These are phyloP conservation scores for Hystrix brachyura DNA, from an alignment of 2,113 vertebrate genomes.

Conservation along the genomic window DNA sequence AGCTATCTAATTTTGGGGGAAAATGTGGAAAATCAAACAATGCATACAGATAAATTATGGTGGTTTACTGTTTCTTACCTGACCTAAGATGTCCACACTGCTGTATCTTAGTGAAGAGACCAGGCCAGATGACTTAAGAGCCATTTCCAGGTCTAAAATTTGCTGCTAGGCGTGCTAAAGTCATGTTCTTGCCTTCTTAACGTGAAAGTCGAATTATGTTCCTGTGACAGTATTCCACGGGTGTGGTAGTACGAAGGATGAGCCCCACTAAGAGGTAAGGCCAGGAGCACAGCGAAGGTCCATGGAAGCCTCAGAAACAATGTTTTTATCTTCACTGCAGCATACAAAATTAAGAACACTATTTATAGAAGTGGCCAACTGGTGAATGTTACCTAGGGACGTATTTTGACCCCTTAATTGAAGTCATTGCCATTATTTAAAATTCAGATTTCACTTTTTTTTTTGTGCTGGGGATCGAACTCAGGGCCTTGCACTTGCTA, in stretches of 20 bases:
- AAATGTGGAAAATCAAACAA: constrained; percentile 42
- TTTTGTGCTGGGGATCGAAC: neutral
- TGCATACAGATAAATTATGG: neutral
- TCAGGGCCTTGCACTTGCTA: too few relatives aligned
- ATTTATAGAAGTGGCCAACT: neutral
- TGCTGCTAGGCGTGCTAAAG: neutral
- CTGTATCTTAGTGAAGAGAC: neutral
- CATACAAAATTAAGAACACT: constrained; percentile 7
- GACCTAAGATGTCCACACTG: neutral
- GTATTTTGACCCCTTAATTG: neutral
- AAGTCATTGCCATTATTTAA: constrained; percentile 35
- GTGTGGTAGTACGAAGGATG: neutral
- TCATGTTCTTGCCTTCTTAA: constrained; percentile 30
- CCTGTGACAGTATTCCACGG: neutral
- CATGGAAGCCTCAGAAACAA: neutral
- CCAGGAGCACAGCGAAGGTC: constrained; percentile 24
- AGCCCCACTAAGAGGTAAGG: neutral
- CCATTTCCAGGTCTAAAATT: constrained; percentile 46
- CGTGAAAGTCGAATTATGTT: neutral
- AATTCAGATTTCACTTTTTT: neutral
- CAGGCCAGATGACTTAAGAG: neutral
- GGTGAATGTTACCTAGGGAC: neutral
- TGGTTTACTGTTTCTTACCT: neutral
- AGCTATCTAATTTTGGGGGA: neutral
- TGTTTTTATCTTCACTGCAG: neutral